These are phyloP conservation scores for Anoplophora glabripennis DNA, from an alignment of 1,140 invertebrate genomes.

Conservation along the genomic window DNA sequence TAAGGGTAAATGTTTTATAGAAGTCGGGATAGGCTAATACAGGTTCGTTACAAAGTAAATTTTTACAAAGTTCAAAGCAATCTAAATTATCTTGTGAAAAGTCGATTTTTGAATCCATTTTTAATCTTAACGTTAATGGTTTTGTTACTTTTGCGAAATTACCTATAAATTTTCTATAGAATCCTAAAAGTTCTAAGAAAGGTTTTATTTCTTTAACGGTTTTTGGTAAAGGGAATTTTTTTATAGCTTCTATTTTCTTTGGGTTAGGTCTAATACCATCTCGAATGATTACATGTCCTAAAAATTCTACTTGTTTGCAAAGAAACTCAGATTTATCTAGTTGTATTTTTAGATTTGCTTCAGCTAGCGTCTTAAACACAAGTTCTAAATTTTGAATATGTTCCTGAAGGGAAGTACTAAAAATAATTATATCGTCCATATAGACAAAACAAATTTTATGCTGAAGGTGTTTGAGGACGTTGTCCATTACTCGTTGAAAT, in stretches of 20 bases:
- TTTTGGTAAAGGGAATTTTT: constrained; percentile 31
- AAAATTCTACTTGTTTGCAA: constrained; percentile 41
- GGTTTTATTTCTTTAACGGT: constrained; percentile 31
- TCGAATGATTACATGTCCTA: constrained; percentile 41
- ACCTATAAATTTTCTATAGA: constrained; percentile 18
- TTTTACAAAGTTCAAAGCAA: constrained; percentile 9
- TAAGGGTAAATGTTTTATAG: constrained; percentile 33
- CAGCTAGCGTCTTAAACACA: constrained; percentile 25
- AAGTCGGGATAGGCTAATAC: constrained; percentile 34
- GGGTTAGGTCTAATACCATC: constrained; percentile 32
- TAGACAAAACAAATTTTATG: constrained; percentile 44
- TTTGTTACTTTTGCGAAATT: constrained; percentile 9
- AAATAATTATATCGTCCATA: constrained; percentile 40
- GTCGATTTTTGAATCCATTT: constrained; percentile 22
- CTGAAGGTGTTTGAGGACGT: constrained; percentile 30
- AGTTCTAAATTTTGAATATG: constrained; percentile 29
- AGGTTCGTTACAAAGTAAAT: constrained; percentile 14
- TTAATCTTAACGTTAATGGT: constrained; percentile 8
- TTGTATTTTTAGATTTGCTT: constrained; percentile 23
- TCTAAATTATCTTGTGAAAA: background rate
- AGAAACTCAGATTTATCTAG: constrained; percentile 39
- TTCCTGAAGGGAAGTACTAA: constrained; percentile 24
- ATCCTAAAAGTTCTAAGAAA: constrained; percentile 21
- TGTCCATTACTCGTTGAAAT: constrained; percentile 43
- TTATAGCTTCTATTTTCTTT: constrained; percentile 34